A percentile compares a stretch with the other conserved stretches of the same genome.
These are phyloP conservation scores for Tringa solitaria DNA, from an alignment of 2,113 vertebrate species.

Conservation along the genomic window DNA sequence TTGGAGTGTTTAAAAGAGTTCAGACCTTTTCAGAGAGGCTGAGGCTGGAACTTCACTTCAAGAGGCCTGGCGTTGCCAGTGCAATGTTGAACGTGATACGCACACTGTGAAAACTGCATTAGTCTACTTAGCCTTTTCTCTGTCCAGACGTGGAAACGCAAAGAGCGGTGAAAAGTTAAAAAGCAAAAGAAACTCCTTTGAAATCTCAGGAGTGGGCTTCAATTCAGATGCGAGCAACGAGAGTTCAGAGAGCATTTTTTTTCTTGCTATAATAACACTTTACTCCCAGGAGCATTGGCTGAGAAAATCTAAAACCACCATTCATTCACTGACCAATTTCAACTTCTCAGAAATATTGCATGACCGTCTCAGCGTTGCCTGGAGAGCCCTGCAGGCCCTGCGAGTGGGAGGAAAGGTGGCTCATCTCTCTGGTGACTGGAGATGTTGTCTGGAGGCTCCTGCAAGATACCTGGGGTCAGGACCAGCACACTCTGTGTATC, in stretches of 20 bases:
- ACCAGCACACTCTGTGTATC: not conserved
- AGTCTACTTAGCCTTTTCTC: not conserved
- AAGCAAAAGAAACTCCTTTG: slow-evolving; percentile 14
- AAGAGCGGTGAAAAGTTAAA: slow-evolving; percentile 13
- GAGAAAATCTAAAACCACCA: not conserved
- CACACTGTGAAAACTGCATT: not conserved
- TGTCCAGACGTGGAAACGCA: not conserved
- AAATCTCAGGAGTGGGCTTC: not conserved
- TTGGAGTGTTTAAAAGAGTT: not conserved
- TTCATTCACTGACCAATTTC: not conserved
- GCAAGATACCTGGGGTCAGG: not conserved
- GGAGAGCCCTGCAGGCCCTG: not conserved
- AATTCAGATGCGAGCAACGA: not conserved
- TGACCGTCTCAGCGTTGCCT: not conserved
- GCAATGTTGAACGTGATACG: rapidly evolving
- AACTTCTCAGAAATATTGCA: not conserved
- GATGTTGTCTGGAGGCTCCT: not conserved
- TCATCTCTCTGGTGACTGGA: not conserved
- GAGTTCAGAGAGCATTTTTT: not conserved
- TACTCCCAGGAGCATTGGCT: not conserved
- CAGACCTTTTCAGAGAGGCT: not conserved
- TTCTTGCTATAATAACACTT: not conserved
- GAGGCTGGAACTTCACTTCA: not conserved
- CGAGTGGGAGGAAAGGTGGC: not conserved
- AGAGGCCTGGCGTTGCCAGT: not conserved